Conservation (phyloP, 1,140 invertebrate genomes). For the Brachionus rotundiformis region DNA sequence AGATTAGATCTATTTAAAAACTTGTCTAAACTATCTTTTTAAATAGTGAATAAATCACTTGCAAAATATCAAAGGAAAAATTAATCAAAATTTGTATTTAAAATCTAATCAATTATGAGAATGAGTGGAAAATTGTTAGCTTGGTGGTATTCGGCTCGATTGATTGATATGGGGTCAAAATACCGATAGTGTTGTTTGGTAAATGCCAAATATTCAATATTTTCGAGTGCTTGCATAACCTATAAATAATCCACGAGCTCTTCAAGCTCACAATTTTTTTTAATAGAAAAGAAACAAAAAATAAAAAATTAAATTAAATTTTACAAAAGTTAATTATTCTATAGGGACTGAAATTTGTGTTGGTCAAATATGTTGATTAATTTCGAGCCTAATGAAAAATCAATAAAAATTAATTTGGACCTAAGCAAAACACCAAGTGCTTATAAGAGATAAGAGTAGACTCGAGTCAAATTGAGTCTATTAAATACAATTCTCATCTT, state of each 20-base stretch:
- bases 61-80: neutral
- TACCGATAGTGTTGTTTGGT: neutral
- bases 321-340: no score
- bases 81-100: neutral
- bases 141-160: neutral
- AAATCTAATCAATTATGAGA: conserved; percentile 5
- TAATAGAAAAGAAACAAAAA: no score
- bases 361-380: neutral
- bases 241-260: neutral
- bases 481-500: conserved; percentile 9
- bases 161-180: conserved; percentile 8
- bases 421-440: neutral
- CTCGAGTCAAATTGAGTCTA: neutral
- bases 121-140: neutral
- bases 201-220: no score
- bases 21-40: neutral
- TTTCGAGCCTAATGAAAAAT: neutral
- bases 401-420: neutral
- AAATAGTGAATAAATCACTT: neutral
- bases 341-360: neutral
- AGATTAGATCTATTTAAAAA: neutral
- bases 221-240: neutral
- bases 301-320: no score
- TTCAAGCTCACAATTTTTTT: neutral
- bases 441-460: neutral